Evolutionary conservation across 2,797 vertebrate genomes (phyloP), one percentile per base, ranked within the genome.

Genomic region (Ara ararauna): DNA sequence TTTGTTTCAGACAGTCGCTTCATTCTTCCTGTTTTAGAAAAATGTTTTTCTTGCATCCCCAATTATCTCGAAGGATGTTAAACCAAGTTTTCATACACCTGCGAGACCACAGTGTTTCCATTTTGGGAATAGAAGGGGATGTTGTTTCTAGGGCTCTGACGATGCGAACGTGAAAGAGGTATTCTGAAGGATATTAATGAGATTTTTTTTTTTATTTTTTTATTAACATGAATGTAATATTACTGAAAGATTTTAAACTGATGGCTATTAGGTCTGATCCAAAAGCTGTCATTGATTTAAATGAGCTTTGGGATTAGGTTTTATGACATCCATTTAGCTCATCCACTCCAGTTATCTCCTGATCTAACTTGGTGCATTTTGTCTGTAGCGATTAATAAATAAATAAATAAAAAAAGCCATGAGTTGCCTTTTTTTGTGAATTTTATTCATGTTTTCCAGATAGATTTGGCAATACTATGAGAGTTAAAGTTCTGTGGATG

Each of bases 11-110:
- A 50, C 53, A 60, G 54, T 60, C 2, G 2, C 47, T 91, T 89
- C 30, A 56, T 3, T 89, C 67, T 94, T 73, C 85, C 61, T 94
- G 27, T 74, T 96, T 74, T 16, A 93, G 58, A 65, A 93, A 95
- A 92, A 47, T 17, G 34, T 82, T 95, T 85, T 95, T 29, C 15
- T 94, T 93, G 32, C 5, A 32, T 84, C 19, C 13, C 7, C 18
- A 29, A 0, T 80, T 80, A 40, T 54, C 12, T 85, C 38, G 72
- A 42, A 89, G 38, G 53, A 44, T 0, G 0, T 61, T 80, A 80
- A 87, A 80, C 1, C 29, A 62, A 78, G 19, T 64, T 86, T 71
- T 51, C 29, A 38, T 64, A 45, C 38, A 64, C 19, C 23, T 93
- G 54, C 53, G 54, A 75, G 66, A 68, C 62, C 15, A 56, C 22